Percentiles rank a stretch among this genome's conserved stretches.
Conservation (phyloP, 2,888 invertebrate species). For the Rapana venosa region DNA sequence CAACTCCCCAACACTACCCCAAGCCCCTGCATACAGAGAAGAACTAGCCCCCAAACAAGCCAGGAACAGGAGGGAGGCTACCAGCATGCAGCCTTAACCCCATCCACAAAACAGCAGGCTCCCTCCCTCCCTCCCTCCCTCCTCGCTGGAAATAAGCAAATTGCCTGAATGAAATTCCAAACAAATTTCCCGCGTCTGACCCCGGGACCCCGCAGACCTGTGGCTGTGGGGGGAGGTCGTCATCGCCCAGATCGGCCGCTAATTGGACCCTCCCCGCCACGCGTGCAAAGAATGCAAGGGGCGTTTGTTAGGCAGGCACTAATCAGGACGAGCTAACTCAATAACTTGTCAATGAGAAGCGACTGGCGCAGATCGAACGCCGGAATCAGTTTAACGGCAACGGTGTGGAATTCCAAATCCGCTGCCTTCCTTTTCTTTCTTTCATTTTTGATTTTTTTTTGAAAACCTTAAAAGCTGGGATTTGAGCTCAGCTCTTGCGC, state of each 20-base stretch:
- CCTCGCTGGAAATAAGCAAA: background rate
- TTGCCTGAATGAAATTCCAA: slow-evolving; percentile 29
- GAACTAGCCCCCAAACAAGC: too few species aligned
- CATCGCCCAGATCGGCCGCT: background rate
- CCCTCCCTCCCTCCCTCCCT: background rate
- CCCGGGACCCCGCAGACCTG: background rate
- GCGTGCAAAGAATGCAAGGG: slow-evolving; percentile 39
- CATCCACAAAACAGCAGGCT: too few species aligned
- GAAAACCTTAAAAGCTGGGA: background rate
- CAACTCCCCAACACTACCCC: too few species aligned
- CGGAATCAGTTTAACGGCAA: slow-evolving; percentile 42
- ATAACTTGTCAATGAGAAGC: slow-evolving; percentile 44
- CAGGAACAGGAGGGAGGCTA: too few species aligned
- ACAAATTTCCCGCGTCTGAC: slow-evolving; percentile 30
- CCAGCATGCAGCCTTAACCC: too few species aligned
- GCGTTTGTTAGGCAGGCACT: slow-evolving; percentile 43
- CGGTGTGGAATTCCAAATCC: slow-evolving; percentile 34
- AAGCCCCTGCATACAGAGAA: too few species aligned
- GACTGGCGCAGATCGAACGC: slow-evolving; percentile 18
- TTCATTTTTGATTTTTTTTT: background rate
- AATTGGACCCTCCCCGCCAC: slow-evolving; percentile 15
- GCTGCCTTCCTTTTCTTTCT: background rate
- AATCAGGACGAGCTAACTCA: slow-evolving; percentile 41
- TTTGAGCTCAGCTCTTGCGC: background rate
- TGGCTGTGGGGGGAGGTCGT: background rate